Conservation (phyloP, 2,113 vertebrate species). For the Neodontobutis hainanensis region DNA sequence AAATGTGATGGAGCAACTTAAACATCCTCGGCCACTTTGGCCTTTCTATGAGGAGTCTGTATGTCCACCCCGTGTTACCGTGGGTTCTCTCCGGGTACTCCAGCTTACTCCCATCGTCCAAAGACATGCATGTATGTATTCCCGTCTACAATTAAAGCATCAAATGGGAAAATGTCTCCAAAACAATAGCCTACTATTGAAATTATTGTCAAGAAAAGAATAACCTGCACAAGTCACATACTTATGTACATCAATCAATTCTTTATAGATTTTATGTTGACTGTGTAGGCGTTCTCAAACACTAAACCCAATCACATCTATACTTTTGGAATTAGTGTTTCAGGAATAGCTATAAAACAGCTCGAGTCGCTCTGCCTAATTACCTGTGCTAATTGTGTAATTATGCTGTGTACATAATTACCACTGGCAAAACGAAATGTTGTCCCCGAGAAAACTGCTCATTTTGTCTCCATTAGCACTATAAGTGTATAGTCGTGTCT, state of each 20-base stretch:
- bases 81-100: too few species aligned
- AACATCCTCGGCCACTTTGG: too few species aligned
- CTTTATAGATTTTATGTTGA: not conserved
- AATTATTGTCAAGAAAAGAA: too few species aligned
- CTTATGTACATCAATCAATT: not conserved
- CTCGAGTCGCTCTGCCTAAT: constrained; percentile 22
- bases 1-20: too few species aligned
- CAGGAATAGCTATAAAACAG: constrained; percentile 16
- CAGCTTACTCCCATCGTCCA: too few species aligned
- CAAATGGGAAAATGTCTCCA: too few species aligned
- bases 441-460: constrained; percentile 21
- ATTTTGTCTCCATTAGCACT: constrained; percentile 26
- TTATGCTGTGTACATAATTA: constrained; percentile 36
- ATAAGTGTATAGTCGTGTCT: constrained; percentile 4
- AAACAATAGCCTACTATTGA: too few species aligned
- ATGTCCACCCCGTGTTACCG: too few species aligned
- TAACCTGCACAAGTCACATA: too few species aligned
- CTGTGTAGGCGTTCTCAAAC: not conserved
- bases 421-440: constrained; percentile 12
- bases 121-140: too few species aligned
- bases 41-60: too few species aligned
- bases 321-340: constrained; percentile 18
- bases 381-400: constrained; percentile 38
- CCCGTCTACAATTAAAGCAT: too few species aligned
- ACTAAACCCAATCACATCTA: not conserved